Base-by-base conservation (phyloP, 2,888 invertebrate genomes). In the Bruchidius siliquastri region DNA sequence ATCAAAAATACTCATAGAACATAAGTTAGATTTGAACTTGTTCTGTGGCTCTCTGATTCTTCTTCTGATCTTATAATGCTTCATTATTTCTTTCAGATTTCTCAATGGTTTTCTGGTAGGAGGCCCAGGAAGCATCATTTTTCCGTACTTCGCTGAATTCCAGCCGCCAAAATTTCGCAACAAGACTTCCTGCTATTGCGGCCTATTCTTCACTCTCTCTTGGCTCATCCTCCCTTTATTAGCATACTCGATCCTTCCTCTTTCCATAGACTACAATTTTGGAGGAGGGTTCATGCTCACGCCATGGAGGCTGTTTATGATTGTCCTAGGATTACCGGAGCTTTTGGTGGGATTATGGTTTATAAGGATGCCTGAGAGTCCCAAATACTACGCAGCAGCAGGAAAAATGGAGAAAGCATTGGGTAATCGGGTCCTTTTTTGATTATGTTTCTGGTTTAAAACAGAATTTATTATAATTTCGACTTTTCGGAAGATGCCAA, bases 241-340 rank as follows among this genome's bases (percentile, higher is more conserved):
- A 2, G 82, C 85, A 0, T 82, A 80, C 74, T 67, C 81, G 10
- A 78, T 85, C 21, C 77, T 86, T 72, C 85, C 86, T 0, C 70
- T 84, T 18, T 32, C 75, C 6, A 69, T 83, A 3, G 70, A 81
- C 21, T 75, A 78, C 21, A 70, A 72, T 22, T 32, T 83, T 18
- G 81, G 81, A 67, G 75, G 82, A 0, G 82, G 84, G 18, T 81
- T 93, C 22, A 72, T 78, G 75, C 91, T 92, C 82, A 89, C 91
- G 66, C 92, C 94, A 0, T 96, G 96, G 96, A 88, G 95, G 6
- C 83, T 94, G 4, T 90, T 94, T 74, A 85, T 95, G 0, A 88
- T 92, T 0, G 84, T 91, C 0, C 90, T 93, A 74, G 90, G 91
- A 0, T 67, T 93, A 1, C 91, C 95, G 0, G 91, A 91, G 79